Evolutionary conservation across 1,140 invertebrate species (phyloP).

Genomic region (Leptestheria dahalacensis): DNA sequence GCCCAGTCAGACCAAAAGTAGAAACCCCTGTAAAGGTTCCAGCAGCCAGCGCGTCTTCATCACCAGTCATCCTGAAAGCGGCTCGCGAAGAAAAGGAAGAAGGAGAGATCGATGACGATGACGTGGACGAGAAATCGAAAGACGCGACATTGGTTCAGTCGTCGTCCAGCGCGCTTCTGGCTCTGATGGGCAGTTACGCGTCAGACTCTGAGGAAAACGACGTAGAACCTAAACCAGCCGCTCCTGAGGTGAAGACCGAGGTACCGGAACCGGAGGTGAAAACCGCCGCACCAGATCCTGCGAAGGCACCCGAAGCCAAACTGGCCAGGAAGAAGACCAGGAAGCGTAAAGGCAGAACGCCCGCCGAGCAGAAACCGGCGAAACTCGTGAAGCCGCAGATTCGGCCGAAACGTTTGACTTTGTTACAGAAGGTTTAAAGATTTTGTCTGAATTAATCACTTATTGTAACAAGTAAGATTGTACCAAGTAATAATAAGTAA

Average conservation of each 20-base stretch:
- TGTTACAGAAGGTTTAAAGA: constrained; percentile 12
- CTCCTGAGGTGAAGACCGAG: not conserved
- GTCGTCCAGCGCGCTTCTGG: not conserved
- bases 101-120: constrained; percentile 16
- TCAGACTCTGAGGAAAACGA: constrained; percentile 7
- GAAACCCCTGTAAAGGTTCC: not conserved
- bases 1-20: too few species aligned
- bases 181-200: constrained; percentile 5
- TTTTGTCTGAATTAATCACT: not conserved
- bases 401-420: constrained; percentile 14
- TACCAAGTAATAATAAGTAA: too few species aligned
- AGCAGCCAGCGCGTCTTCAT: not conserved
- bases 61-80: too few species aligned
- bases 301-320: too few species aligned
- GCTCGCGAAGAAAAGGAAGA: not conserved
- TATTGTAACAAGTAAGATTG: too few species aligned
- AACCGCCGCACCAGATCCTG: not conserved
- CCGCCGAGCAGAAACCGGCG: not conserved
- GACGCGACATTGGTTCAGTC: too few species aligned
- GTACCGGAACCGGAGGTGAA: not conserved
- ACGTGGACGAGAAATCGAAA: constrained; percentile 1
- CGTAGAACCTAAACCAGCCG: not conserved
- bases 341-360: not conserved
- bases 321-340: not conserved
- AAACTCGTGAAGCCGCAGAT: constrained; percentile 8